Evolutionary conservation across 2,797 vertebrate species (phyloP).

Genomic region (Ambastaia sidthimunki): DNA sequence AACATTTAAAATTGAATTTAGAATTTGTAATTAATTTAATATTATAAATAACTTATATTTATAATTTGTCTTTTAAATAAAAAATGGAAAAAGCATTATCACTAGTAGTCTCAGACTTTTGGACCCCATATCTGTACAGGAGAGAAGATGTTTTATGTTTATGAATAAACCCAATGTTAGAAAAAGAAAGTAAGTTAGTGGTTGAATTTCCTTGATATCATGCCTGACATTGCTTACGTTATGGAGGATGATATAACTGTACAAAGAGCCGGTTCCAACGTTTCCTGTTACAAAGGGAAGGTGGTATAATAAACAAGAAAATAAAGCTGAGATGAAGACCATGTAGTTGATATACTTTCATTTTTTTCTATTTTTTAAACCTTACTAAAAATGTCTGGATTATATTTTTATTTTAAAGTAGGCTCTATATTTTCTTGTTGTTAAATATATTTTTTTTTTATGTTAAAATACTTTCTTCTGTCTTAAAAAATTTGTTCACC

Average conservation of each 20-base stretch:
- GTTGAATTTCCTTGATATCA: not conserved
- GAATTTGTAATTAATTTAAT: too few species aligned
- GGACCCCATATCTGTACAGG: not conserved
- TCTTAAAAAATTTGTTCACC: too few species aligned
- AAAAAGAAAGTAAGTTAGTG: slow-evolving; percentile 13
- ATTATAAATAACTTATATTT: too few species aligned
- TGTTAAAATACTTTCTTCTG: too few species aligned
- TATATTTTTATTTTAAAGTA: too few species aligned
- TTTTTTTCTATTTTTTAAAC: too few species aligned
- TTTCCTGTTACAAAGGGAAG: slow-evolving; percentile 61
- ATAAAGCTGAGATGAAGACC: not conserved
- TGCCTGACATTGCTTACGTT: slow-evolving; percentile 70
- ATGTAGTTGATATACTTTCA: not conserved
- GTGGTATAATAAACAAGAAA: slow-evolving; percentile 27
- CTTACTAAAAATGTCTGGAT: too few species aligned
- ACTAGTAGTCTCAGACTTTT: not conserved
- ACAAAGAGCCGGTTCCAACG: slow-evolving; percentile 68
- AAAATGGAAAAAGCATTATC: not conserved
- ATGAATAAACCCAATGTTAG: slow-evolving; percentile 24
- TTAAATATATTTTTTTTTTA: too few species aligned
- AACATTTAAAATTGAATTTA: too few species aligned
- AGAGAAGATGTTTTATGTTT: not conserved
- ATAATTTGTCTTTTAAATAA: too few species aligned
- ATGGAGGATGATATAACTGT: slow-evolving; percentile 63
- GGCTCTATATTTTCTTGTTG: too few species aligned